Conservation (phyloP, 2,113 vertebrate genomes). For the Beaufortia kweichowensis region DNA sequence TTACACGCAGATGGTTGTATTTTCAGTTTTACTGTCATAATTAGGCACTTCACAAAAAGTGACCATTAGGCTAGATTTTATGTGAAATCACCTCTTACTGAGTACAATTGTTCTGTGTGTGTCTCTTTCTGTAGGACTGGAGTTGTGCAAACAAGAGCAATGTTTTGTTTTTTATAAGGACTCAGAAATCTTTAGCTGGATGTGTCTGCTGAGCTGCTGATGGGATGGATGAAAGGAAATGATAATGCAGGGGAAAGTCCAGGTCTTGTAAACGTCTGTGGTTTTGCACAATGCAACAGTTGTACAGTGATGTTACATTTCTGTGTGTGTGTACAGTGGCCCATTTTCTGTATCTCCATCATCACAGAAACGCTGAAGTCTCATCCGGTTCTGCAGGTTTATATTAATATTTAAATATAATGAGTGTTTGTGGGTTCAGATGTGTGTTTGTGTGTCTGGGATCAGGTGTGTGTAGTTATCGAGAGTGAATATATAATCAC, state of each 20-base stretch:
- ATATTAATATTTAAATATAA: background rate
- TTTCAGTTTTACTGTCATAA: constrained; percentile 27
- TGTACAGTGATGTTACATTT: background rate
- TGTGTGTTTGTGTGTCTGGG: constrained; percentile 5
- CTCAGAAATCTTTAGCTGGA: no score
- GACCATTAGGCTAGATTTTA: background rate
- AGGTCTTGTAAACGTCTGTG: no score
- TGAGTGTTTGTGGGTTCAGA: background rate
- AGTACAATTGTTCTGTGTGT: constrained; percentile 1
- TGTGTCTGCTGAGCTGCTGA: no score
- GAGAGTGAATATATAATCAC: constrained; percentile 39
- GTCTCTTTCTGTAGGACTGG: background rate
- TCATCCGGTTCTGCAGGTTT: no score
- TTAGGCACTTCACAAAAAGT: background rate
- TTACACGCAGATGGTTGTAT: constrained; percentile 20
- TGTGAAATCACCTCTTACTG: background rate
- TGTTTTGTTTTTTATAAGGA: no score
- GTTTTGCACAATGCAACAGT: no score
- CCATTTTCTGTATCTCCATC: no score
- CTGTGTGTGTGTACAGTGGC: no score
- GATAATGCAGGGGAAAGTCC: no score
- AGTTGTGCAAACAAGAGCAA: no score
- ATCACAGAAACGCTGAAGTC: no score
- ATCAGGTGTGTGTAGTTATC: constrained; percentile 45
- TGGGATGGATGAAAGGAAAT: no score